Evolutionary conservation across 92 coral and sea anemone species (phyloP), one percentile per base, ranked within the genome.

Genomic region (Zoanthus solanderi): DNA sequence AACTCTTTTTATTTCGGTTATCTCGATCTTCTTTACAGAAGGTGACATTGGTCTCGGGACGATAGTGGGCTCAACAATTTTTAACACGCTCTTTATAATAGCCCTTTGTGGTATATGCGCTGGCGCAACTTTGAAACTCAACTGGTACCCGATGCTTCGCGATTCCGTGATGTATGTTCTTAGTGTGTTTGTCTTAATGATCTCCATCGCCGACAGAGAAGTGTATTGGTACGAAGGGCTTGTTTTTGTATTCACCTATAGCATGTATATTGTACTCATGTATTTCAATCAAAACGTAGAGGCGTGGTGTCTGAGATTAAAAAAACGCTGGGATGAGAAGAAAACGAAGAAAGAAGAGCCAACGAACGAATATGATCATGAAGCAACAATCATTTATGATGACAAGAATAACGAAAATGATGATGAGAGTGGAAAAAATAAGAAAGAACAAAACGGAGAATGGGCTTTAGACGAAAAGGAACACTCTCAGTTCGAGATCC

Each of bases 41-140:
- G 99, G 99, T 16, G 99, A 97, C 68, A 97, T 97, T 46, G 99
- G 99, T 44, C 93, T 97, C 23, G 99, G 99, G 7, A 97, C 99
- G 18, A 97, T 97, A 14, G 98, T 97, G 28, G 99, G 99, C 17
- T 95, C 98, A 0, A 97, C 99, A 1, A 97, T 97, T 65, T 97
- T 97, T 72, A 97, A 97, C 87, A 97, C 98, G 31, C 88, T 97
- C 57, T 97, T 97, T 42, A 97, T 97, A 80, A 97, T 96, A 34
- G 97, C 98, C 9, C 48, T 94, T 54, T 97, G 99, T 58, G 98
- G 97, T 18, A 89, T 95, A 30, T 98, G 96, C 10, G 94, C 98
- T 6, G 94, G 98, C 9, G 85, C 83, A 23, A 92, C 93, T 7
- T 84, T 97, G 78, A 86, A 92, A 28, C 83, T 97, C 18, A 93